phyloP scores from a whole-genome alignment of 2,113 vertebrate species.

The Phodopus roborovskii region DNA sequence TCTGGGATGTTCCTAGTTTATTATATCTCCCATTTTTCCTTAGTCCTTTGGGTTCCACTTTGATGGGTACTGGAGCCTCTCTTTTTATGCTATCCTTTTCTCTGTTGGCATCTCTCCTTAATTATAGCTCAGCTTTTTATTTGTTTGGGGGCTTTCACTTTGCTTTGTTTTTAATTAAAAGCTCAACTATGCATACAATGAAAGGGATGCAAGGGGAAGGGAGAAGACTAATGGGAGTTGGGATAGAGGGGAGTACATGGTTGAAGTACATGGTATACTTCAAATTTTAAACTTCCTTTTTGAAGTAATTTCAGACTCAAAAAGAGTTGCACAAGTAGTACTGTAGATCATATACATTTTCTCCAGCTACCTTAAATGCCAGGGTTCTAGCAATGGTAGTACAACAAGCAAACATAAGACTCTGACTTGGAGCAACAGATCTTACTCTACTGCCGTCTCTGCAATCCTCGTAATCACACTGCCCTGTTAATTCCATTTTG shows the following conservation, averaged over 20 bases:
- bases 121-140: not conserved
- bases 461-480: not conserved
- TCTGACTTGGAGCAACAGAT: not conserved
- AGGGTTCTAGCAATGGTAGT: not conserved
- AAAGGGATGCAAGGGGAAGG: not conserved
- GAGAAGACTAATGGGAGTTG: not conserved
- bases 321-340: not conserved
- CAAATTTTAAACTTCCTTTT: not conserved
- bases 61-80: not conserved
- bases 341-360: not conserved
- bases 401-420: not conserved
- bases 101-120: not conserved
- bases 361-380: not conserved
- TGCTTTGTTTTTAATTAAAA: not conserved
- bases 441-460: not conserved
- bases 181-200: not conserved
- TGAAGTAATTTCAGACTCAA: not conserved
- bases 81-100: not conserved
- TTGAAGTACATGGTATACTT: not conserved
- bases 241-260: no score
- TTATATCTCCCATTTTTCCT: not conserved
- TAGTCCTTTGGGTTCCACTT: not conserved
- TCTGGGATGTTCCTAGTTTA: not conserved
- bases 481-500: not conserved
- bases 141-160: not conserved